A percentile compares a stretch with the other conserved stretches of the same genome.
Evolutionary conservation across 2,113 vertebrate genomes (phyloP).

Genomic region (Stigmatopora nigra): DNA sequence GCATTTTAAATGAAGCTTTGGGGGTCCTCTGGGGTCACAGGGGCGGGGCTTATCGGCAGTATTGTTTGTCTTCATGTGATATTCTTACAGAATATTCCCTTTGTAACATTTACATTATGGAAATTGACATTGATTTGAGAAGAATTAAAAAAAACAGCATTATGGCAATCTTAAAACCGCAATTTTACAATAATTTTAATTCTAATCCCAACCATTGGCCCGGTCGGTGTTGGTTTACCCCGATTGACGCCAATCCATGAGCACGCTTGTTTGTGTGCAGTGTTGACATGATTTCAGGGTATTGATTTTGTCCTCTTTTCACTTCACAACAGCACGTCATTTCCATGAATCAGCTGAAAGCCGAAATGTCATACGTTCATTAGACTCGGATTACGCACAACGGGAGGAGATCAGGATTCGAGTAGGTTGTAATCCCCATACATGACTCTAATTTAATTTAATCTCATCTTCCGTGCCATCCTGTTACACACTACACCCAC

Average conservation of each 20-base stretch:
- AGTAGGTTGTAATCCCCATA: constrained; percentile 70
- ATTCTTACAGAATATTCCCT: background rate
- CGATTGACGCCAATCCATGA: background rate
- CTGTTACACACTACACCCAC: constrained; percentile 65
- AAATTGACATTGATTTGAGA: background rate
- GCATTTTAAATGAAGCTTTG: constrained; percentile 53
- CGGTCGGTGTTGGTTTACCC: background rate
- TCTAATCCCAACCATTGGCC: background rate
- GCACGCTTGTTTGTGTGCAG: constrained; percentile 25
- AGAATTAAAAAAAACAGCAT: background rate
- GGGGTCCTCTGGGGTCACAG: background rate
- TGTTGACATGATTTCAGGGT: constrained; percentile 28
- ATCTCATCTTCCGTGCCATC: constrained; percentile 72
- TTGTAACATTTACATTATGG: background rate
- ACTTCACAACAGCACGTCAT: constrained; percentile 19
- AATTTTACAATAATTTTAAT: background rate
- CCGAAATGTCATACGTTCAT: constrained; percentile 64
- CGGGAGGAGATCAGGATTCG: constrained; percentile 64
- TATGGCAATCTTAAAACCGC: background rate
- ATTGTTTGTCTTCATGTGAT: constrained; percentile 20
- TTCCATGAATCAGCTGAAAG: constrained; percentile 26
- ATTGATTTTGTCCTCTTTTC: constrained; percentile 43
- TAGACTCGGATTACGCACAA: constrained; percentile 67
- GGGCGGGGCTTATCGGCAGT: constrained; percentile 15
- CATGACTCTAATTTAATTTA: constrained; percentile 74